Evolutionary conservation across 2,113 vertebrate species (phyloP), one percentile per base, ranked within the genome.

Genomic region (Sapayoa aenigma): DNA sequence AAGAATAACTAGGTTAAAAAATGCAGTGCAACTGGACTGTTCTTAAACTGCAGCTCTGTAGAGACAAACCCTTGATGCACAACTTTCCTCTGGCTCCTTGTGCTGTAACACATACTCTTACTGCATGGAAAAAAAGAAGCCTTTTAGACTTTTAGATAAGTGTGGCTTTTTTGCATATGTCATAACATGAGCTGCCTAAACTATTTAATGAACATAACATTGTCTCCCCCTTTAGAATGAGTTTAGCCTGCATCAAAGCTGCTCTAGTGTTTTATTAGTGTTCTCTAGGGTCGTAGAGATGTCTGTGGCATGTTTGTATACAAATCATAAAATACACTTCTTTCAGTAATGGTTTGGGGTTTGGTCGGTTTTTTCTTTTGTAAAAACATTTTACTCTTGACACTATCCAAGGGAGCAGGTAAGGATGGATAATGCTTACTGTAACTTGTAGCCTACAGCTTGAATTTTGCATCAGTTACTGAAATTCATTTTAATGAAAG

Each of bases 401-500:
- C 84, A 52, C 67, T 96, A 95, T 68, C 71, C 60, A 72, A 90
- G 92, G 88, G 86, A 78, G 79, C 79, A 94, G 80, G 50, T 95
- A 79, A 79, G 79, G n/a, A 81, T 96, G 72, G 79, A 60, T 74
- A 88, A 78, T 56, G n/a, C 68, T 90, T 95, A 62, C 50, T 62
- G 41, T 73, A 87, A 44, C 75, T 78, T 94, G 60, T 84, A 96
- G 62, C 55, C 72, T 94, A 42, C 90, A 81, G 83, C 79, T 95
- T 97, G 52, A 96, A 82, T 59, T 72, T 83, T 93, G 47, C 87
- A 66, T 96, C 95, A 93, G 60, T 97, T 95, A 90, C 88, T 93
- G 76, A 96, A 96, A 85, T 77, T 91, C n/a, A 90, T 89, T 96
- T 89, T 93, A 95, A 96, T 94, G 55, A 75, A 95, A 97, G 79